Percentiles rank a stretch among this genome's conserved stretches.
These are phyloP conservation scores for Drosophila paulistorum DNA, from an alignment of 1,140 invertebrate genomes.

Conservation along the genomic window DNA sequence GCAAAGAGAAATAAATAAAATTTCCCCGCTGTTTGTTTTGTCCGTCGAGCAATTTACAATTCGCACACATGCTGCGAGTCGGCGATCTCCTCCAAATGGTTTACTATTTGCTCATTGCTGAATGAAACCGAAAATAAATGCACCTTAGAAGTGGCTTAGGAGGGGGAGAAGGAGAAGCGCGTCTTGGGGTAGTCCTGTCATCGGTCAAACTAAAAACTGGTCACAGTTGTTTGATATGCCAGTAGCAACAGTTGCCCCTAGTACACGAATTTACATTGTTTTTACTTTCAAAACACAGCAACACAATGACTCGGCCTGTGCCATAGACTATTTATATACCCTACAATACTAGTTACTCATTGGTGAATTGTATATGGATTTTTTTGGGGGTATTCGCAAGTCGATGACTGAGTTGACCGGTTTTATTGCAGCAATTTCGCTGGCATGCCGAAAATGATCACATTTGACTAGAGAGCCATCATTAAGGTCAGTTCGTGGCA, in stretches of 20 bases:
- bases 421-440: slow-evolving; percentile 68
- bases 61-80: slow-evolving; percentile 74
- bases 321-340: background rate
- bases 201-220: slow-evolving; percentile 69
- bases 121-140: slow-evolving; percentile 79
- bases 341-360: background rate
- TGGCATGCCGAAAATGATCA: slow-evolving; percentile 67
- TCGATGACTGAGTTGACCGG: background rate
- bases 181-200: slow-evolving; percentile 53
- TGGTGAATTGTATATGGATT: background rate
- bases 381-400: background rate
- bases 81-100: slow-evolving; percentile 27
- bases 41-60: slow-evolving; percentile 73
- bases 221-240: slow-evolving; percentile 74
- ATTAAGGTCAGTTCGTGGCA: slow-evolving; percentile 69
- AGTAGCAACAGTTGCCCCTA: slow-evolving; percentile 52
- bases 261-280: slow-evolving; percentile 56
- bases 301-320: background rate
- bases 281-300: slow-evolving; percentile 64
- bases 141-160: slow-evolving; percentile 50
- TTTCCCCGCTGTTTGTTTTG: slow-evolving; percentile 74
- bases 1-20: slow-evolving; percentile 70
- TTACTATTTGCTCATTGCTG: slow-evolving; percentile 46
- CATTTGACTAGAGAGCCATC: slow-evolving; percentile 51
- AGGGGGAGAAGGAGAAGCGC: background rate